A percentile compares a stretch with the other conserved stretches of the same genome.
These are phyloP conservation scores for Euura lappo DNA, from an alignment of 1,140 invertebrate species.

Conservation along the genomic window DNA sequence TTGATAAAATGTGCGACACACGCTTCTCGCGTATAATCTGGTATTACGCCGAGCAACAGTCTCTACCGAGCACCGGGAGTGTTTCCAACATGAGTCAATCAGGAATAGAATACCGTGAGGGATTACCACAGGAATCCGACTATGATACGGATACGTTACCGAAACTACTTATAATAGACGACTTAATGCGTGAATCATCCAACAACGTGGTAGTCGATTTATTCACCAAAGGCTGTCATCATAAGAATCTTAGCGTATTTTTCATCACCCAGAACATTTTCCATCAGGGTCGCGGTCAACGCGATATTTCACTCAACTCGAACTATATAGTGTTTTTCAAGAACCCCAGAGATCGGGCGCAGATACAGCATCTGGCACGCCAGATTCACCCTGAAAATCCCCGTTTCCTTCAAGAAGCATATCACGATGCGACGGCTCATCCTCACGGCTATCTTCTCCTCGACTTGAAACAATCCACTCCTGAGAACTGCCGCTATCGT, in stretches of 20 bases:
- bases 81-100: too few relatives aligned
- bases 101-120: neutral
- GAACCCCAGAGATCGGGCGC: constrained; percentile 52
- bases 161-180: constrained; percentile 16
- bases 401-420: constrained; percentile 51
- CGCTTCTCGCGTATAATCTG: neutral
- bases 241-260: constrained; percentile 12
- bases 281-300: constrained; percentile 41
- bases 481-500: constrained; percentile 4
- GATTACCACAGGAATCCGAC: neutral
- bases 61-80: neutral
- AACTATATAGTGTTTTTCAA: constrained; percentile 52
- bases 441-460: constrained; percentile 47
- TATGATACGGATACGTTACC: neutral
- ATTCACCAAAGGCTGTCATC: constrained; percentile 17
- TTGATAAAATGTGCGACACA: neutral
- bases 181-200: constrained; percentile 19
- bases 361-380: constrained; percentile 46
- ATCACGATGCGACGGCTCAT: constrained; percentile 44
- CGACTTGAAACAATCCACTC: constrained; percentile 44
- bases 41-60: neutral
- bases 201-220: constrained; percentile 13
- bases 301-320: constrained; percentile 33
- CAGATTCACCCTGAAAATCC: constrained; percentile 47
- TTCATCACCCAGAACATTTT: constrained; percentile 52